phyloP scores from a whole-genome alignment of 2,797 vertebrate species.

The Tinamus major region DNA sequence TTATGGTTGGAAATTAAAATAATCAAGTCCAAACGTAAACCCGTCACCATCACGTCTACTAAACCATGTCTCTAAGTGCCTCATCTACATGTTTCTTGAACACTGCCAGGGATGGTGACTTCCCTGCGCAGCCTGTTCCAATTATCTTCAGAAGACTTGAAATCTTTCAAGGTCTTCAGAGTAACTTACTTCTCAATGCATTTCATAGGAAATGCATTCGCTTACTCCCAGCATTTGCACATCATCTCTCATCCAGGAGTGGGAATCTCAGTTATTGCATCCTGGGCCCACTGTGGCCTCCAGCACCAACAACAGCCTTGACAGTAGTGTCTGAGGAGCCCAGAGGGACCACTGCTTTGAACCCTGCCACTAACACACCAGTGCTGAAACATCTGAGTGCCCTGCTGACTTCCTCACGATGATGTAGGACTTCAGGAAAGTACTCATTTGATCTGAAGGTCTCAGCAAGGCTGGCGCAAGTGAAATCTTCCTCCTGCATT shows the following conservation, averaged over 20 bases:
- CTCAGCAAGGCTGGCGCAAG: neutral
- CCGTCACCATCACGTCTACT: no score
- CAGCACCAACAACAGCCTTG: neutral
- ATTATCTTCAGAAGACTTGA: neutral
- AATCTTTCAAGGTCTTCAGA: neutral
- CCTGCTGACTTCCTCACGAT: neutral
- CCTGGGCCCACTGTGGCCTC: accelerated
- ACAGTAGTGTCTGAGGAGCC: neutral
- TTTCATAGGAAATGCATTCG: neutral
- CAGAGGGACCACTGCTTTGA: neutral
- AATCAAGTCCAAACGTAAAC: no score
- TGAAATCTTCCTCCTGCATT: neutral
- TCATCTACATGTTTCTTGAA: no score
- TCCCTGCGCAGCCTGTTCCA: no score
- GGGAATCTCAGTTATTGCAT: neutral
- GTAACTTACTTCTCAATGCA: accelerated
- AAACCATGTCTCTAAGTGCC: no score
- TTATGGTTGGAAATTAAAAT: no score
- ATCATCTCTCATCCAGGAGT: neutral
- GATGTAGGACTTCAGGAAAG: neutral
- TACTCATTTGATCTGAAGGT: neutral
- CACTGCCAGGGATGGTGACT: no score
- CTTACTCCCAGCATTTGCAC: neutral
- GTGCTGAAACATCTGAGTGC: neutral
- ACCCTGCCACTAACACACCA: neutral